Evolutionary conservation across 2,113 vertebrate genomes (phyloP).

Genomic region (Scopus umbretta): DNA sequence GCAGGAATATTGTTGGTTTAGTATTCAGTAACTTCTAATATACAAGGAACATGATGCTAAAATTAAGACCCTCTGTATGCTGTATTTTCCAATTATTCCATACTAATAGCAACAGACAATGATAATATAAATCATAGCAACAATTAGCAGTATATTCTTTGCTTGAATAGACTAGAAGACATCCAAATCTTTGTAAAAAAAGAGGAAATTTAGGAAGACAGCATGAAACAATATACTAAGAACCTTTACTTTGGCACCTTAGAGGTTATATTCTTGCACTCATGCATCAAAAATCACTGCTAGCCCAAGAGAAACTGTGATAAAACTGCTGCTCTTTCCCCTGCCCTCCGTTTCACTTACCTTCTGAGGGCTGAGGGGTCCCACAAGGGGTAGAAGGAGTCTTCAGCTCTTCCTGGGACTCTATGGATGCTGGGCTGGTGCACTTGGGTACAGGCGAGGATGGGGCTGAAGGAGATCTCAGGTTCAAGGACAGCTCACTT

Average conservation of each 20-base stretch:
- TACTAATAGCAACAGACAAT: not conserved
- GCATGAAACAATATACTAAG: not conserved
- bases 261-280: not conserved
- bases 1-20: slow-evolving; percentile 23
- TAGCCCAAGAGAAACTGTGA: not conserved
- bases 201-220: not conserved
- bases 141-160: not conserved
- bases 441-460: slow-evolving; percentile 63
- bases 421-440: slow-evolving; percentile 64
- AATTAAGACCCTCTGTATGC: not conserved
- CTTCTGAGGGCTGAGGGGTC: slow-evolving; percentile 59
- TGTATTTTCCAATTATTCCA: not conserved
- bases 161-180: not conserved
- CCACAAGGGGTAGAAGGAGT: slow-evolving; percentile 2
- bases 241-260: not conserved
- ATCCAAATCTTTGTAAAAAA: not conserved
- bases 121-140: not conserved
- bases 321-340: not conserved
- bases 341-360: slow-evolving; percentile 67
- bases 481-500: slow-evolving; percentile 88
- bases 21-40: slow-evolving; percentile 9
- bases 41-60: not conserved
- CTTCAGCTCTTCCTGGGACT: slow-evolving; percentile 69
- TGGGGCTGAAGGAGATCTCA: slow-evolving; percentile 76
- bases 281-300: not conserved